Evolutionary conservation across 2,888 invertebrate species (phyloP).

Genomic region (Polymixis lichenea): DNA sequence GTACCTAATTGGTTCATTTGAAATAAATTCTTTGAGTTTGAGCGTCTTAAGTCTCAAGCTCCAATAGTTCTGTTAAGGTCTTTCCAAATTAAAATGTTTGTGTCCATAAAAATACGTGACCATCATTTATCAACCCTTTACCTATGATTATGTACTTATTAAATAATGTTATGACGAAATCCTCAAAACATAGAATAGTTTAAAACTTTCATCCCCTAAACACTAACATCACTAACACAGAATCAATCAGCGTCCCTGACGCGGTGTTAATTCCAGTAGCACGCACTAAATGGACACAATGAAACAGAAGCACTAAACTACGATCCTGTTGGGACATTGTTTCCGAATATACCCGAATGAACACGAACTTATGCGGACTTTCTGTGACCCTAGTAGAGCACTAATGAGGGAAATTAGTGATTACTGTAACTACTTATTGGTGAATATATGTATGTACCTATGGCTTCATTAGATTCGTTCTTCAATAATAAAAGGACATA

Average conservation of each 20-base stretch:
- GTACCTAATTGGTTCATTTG: too few relatives aligned
- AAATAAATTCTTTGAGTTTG: too few relatives aligned
- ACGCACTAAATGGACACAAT: constrained; percentile 21
- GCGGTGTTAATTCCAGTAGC: constrained; percentile 4
- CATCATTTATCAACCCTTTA: background rate
- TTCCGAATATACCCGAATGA: constrained; percentile 26
- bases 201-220: background rate
- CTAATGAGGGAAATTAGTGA: background rate
- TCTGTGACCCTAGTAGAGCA: background rate
- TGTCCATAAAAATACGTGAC: background rate
- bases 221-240: too few relatives aligned
- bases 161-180: background rate
- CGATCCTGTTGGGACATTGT: constrained; percentile 7
- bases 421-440: background rate
- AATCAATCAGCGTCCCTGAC: background rate
- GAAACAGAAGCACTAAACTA: constrained; percentile 26
- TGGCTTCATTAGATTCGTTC: too few relatives aligned
- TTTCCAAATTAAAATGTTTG: background rate
- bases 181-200: background rate
- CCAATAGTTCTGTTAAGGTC: background rate
- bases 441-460: background rate
- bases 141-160: too few relatives aligned
- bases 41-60: background rate
- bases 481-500: background rate
- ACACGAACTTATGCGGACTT: constrained; percentile 7